Conservation (phyloP, 1,140 invertebrate genomes). For the Halyomorpha halys region DNA sequence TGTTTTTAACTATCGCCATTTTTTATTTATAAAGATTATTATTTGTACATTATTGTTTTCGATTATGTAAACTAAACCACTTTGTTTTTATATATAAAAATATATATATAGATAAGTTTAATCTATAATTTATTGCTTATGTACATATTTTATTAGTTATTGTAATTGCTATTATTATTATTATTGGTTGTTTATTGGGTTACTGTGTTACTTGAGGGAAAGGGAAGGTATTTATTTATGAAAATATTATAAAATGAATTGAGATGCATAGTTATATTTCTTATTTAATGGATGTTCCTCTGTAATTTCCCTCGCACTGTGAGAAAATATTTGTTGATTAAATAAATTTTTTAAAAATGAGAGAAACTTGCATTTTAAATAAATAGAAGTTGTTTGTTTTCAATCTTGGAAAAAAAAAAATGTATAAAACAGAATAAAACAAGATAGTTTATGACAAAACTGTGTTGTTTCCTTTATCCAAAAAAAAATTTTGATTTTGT, state of each 20-base stretch:
- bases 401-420: constrained; percentile 26
- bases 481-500: constrained; percentile 20
- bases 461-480: constrained; percentile 26
- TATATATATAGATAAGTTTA: constrained; percentile 10
- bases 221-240: constrained; percentile 12
- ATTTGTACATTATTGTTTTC: constrained; percentile 10
- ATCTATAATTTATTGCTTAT: constrained; percentile 10
- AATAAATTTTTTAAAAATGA: constrained; percentile 6
- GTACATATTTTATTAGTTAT: constrained; percentile 17
- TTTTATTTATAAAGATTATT: constrained; percentile 8
- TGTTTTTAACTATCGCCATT: constrained; percentile 5
- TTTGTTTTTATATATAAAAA: constrained; percentile 12
- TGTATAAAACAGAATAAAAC: constrained; percentile 34
- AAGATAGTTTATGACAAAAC: constrained; percentile 33
- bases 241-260: not conserved
- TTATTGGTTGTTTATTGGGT: constrained; percentile 16
- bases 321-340: constrained; percentile 14
- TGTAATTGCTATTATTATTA: constrained; percentile 5
- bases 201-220: constrained; percentile 9
- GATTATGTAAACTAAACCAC: constrained; percentile 2
- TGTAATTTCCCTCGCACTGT: constrained; percentile 15
- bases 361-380: constrained; percentile 19
- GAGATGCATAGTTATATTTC: constrained; percentile 2
- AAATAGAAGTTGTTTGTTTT: constrained; percentile 16
- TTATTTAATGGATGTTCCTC: not conserved